Evolutionary conservation across 1,140 invertebrate genomes (phyloP), one percentile per base, ranked within the genome.

Genomic region (Drosophila dunni): DNA sequence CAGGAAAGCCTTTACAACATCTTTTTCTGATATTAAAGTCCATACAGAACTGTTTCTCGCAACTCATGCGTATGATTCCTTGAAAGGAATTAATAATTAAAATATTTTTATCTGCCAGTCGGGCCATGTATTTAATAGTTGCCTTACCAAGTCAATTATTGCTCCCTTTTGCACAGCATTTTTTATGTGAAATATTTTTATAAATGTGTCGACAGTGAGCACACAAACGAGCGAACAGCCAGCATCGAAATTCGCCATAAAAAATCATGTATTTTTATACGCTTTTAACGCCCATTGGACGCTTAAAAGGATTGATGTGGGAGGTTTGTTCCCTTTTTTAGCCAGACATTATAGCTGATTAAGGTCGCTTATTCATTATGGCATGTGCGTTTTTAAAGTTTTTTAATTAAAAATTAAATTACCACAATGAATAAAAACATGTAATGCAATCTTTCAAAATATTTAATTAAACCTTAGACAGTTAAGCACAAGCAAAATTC

Each of bases 231-330:
- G 56, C 58, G 17, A 38, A 15, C 29, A 24, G 29, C 34, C 50
- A 58, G 46, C 56, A 65, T 74, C 53, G 66, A 51, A 63, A 63
- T 40, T 63, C 57, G 65, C 58, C 68, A 62, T 69, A 68, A 76
- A 82, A 83, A 79, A 48, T 34, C 75, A 67, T 75, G 75, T 83
- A 82, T 79, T 82, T 81, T 82, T 82, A 68, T 75, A 64, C 63
- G 40, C 60, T 38, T 64, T 53, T 65, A 45, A 46, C 24, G 38
- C n/a, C 6, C 24, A 29, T 42, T 42, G 24, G 29, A 42, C 15
- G 56, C 33, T 42, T 1, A n/a, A 13, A 4, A 11, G 11, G n/a
- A 46, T 20, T 42, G 62, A 24, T 45, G 1, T 17, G 36, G 10
- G 1, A 24, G 44, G 24, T 29, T 42, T 8, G 15, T 8, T 8